Evolutionary conservation across 92 coral and sea anemone species (phyloP), one percentile per base, ranked within the genome.

Genomic region (Parazoanthus darwini): DNA sequence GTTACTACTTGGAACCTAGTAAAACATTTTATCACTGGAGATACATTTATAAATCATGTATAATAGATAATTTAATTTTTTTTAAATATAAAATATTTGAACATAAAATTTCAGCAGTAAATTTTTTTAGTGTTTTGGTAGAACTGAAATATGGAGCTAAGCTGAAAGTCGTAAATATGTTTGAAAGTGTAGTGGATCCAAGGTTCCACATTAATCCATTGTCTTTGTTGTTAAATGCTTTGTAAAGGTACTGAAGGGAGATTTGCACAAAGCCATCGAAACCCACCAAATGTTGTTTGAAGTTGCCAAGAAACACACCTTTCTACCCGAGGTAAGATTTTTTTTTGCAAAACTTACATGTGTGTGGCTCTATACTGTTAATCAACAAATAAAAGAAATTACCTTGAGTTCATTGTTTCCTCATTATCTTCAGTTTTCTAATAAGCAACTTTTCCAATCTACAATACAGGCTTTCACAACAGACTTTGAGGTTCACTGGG

Each of bases 401-500:
- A 72, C 78, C 3, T 6, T 74, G 18, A 13, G 8, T 29, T 71
- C 77, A 1, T 16, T 29, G 4, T 74, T 74, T 26, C 78, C 23
- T 74, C 11, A 36, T 74, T 74, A 15, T 9, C 26, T 36, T 74
- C 1, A 35, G n/a, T 23, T 29, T 38, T 25, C 9, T 29, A 29
- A 29, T 29, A 29, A 29, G 33, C 33, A 29, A 29, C 2, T 22
- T 11, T 77, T 86, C 63, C 37, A 56, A 15, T n/a, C 38, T 14
- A 42, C 78, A 58, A 72, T 58, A 11, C 89, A 96, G 99, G 99
- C 99, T 38, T 97, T 97, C 78, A 97, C 99, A 20, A 93, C 96
- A 56, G 98, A 94, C 79, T 95, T 97, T 94, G 99, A 97, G 79
- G 99, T 97, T 46, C 98, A 97, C 86, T 97, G 99, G 99, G 99